Evolutionary conservation across 53 echinoderm and acorn worm genomes (phyloP), one percentile per base, ranked within the genome.

Genomic region (Paracentrotus lividus): DNA sequence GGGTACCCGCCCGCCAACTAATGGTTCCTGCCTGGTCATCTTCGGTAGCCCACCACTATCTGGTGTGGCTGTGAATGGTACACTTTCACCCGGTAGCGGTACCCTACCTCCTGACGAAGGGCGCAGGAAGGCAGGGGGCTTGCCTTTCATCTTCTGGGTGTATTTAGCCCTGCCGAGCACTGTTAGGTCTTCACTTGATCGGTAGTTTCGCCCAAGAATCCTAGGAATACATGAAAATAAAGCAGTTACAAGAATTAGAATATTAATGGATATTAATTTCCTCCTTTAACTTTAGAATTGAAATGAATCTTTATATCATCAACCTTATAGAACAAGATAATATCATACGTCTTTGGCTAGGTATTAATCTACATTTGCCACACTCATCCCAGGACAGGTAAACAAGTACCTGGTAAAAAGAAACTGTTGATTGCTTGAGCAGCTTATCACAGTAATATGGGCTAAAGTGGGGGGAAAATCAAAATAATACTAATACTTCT

Each of bases 131-230:
- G 42, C 81, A 5, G 81, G 92, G 10, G 92, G 92, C 12, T 81
- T 81, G 24, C 92, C 92, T 21, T 77, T 55, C 78, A 92, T 32
- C 43, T 55, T 78, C 47, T 27, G 78, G 43, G 81, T 24, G 54
- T 92, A 92, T 72, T 93, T 94, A 21, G 95, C 88, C 84, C 88
- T 55, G 36, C 94, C 94, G 4, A 97, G 93, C 44, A 85, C 58
- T 33, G 96, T 95, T 44, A 97, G 95, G 86, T 97, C 95, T 77
- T 97, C 97, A 24, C 92, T 87, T 0, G 97, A 97, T 32, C 34
- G 51, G 64, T 94, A 84, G 33, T 75, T 94, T 15, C 94, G 94
- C 49, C 92, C 89, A 7, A 93, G 55, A 61, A 95, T 90, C 86
- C 97, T 97, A 88, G 57, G 36, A 38, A 72, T 38, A 8, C 24